Evolutionary conservation across 2,113 vertebrate species (phyloP).

Genomic region (Colius striatus): DNA sequence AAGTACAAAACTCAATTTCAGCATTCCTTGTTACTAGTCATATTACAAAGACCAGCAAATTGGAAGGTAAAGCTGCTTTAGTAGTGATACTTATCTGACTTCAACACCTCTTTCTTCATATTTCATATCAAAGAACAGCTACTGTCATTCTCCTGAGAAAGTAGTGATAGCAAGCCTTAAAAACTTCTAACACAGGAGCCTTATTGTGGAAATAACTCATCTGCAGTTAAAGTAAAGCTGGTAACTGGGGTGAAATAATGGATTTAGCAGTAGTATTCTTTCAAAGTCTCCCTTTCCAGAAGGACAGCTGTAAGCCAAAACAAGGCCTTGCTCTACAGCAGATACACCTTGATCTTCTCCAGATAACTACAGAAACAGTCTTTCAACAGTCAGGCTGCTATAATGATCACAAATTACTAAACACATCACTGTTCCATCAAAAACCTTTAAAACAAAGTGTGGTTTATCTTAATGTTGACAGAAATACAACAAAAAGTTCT

Average conservation of each 20-base stretch:
- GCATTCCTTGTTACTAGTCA: constrained; percentile 67
- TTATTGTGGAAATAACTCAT: constrained; percentile 43
- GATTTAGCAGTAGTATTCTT: neutral
- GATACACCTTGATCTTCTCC: neutral
- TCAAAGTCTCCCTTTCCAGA: neutral
- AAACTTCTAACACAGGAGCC: constrained; percentile 28
- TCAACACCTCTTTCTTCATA: constrained; percentile 78
- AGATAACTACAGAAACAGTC: neutral
- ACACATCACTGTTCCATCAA: neutral
- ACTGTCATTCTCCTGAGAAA: constrained; percentile 48
- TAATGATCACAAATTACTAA: neutral
- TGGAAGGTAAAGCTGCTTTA: constrained; percentile 73
- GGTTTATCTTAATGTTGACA: neutral
- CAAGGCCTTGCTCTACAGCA: neutral
- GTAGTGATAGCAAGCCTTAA: neutral
- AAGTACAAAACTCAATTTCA: constrained; percentile 73
- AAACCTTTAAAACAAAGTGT: neutral
- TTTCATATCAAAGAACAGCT: constrained; percentile 78
- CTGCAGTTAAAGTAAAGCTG: neutral
- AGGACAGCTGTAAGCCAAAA: neutral
- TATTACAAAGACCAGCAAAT: constrained; percentile 69
- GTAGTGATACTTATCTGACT: constrained; percentile 75
- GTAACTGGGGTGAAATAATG: neutral
- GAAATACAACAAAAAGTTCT: neutral
- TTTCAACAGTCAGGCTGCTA: neutral